phyloP scores from a whole-genome alignment of 37 sponge, comb jelly and placozoan genomes.

The Spongilla lacustris region DNA sequence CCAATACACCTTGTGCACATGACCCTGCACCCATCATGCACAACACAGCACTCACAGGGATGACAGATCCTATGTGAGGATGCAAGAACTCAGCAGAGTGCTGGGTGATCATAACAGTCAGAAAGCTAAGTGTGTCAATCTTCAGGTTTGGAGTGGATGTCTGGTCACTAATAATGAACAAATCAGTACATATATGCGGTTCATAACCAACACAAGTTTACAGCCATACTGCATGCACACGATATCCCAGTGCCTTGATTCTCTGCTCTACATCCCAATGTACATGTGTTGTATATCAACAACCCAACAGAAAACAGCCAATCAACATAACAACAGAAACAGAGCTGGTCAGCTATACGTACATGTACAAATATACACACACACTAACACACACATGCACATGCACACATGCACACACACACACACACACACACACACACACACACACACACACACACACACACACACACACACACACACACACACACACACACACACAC shows the following conservation, averaged over 20 bases:
- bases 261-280: not conserved
- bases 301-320: not conserved
- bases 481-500: too few relatives aligned
- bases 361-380: too few relatives aligned
- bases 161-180: conserved; percentile 62
- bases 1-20: too few relatives aligned
- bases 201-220: not conserved
- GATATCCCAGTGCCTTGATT: not conserved
- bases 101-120: conserved; percentile 80
- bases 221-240: too few relatives aligned
- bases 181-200: too few relatives aligned
- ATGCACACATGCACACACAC: too few relatives aligned
- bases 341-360: too few relatives aligned
- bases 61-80: conserved; percentile 75
- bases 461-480: too few relatives aligned
- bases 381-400: too few relatives aligned
- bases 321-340: not conserved
- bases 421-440: too few relatives aligned
- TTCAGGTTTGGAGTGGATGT: conserved; percentile 92
- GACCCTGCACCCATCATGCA: too few relatives aligned
- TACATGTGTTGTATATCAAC: not conserved
- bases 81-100: conserved; percentile 82
- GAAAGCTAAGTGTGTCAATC: conserved; percentile 93
- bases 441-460: too few relatives aligned
- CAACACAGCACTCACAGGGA: conserved; percentile 57